Evolutionary conservation across 2,113 vertebrate genomes (phyloP).

Genomic region (Apus apus): DNA sequence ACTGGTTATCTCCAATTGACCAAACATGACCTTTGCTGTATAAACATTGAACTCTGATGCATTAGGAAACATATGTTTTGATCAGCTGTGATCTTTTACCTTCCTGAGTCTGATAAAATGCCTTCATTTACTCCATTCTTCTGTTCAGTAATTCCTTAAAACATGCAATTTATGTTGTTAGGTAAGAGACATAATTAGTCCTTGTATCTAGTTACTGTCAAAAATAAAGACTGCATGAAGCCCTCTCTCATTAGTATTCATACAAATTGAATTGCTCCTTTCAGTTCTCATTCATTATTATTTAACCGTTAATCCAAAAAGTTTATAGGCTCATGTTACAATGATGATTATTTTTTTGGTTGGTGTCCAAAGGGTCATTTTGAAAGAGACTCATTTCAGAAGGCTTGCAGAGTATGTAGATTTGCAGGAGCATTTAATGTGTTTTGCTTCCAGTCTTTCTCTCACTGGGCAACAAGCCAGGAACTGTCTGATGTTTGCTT

Average conservation of each 20-base stretch:
- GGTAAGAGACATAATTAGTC: slow-evolving; percentile 32
- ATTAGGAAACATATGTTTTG: background rate
- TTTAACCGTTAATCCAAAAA: slow-evolving; percentile 18
- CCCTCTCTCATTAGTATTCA: background rate
- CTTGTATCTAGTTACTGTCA: background rate
- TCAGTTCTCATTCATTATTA: background rate
- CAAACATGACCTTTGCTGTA: background rate
- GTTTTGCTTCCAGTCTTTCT: slow-evolving; percentile 36
- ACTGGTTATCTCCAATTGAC: background rate
- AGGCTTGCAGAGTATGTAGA: background rate
- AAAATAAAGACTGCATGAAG: background rate
- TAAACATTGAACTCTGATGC: slow-evolving; percentile 10
- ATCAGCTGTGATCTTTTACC: slow-evolving; percentile 39
- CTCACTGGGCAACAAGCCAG: slow-evolving; percentile 43
- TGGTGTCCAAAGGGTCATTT: slow-evolving; percentile 38
- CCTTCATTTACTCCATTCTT: slow-evolving; percentile 20
- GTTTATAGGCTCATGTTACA: background rate
- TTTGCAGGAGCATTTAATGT: slow-evolving; percentile 44
- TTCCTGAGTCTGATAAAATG: background rate
- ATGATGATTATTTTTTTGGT: slow-evolving; percentile 38
- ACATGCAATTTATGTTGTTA: slow-evolving; percentile 9
- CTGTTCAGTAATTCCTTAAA: slow-evolving; percentile 26
- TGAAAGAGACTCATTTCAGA: slow-evolving; percentile 6
- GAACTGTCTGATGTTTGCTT: slow-evolving; percentile 53
- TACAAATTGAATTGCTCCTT: background rate